Evolutionary conservation across 2,888 invertebrate species (phyloP).

Genomic region (Tupiocoris notatus): DNA sequence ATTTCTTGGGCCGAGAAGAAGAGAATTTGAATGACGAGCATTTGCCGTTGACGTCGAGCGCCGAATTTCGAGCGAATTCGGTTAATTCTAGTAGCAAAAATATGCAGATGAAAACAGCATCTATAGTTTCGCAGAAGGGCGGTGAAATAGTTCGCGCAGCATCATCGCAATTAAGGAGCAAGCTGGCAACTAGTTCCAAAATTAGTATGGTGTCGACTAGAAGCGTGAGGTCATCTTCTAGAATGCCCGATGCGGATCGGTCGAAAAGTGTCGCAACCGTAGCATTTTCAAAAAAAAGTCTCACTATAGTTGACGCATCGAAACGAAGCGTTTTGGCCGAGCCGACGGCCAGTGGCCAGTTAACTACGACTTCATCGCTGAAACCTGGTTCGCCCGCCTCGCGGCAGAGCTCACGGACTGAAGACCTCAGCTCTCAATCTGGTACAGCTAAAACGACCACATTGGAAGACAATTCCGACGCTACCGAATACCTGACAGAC

Average conservation of each 20-base stretch:
- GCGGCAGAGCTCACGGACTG: background rate
- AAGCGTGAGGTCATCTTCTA: background rate
- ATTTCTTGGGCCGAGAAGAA: background rate
- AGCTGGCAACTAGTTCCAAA: background rate
- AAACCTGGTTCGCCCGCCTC: too few species aligned
- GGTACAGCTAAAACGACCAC: background rate
- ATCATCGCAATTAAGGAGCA: background rate
- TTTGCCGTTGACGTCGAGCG: background rate
- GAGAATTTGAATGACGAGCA: background rate
- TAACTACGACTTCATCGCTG: too few species aligned
- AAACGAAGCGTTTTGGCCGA: background rate
- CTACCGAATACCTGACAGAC: background rate
- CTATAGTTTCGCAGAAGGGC: too few species aligned
- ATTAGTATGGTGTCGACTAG: background rate
- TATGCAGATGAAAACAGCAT: too few species aligned
- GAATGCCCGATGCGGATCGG: background rate
- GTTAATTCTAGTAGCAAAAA: background rate
- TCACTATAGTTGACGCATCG: background rate
- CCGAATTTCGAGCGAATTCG: background rate
- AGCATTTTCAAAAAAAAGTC: background rate
- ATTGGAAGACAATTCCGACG: background rate
- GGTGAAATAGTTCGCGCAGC: background rate
- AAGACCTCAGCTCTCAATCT: background rate
- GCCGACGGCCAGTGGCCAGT: background rate
- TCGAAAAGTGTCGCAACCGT: background rate